Evolutionary conservation across 2,888 invertebrate genomes (phyloP), one percentile per base, ranked within the genome.

Genomic region (Drosophila cognata): DNA sequence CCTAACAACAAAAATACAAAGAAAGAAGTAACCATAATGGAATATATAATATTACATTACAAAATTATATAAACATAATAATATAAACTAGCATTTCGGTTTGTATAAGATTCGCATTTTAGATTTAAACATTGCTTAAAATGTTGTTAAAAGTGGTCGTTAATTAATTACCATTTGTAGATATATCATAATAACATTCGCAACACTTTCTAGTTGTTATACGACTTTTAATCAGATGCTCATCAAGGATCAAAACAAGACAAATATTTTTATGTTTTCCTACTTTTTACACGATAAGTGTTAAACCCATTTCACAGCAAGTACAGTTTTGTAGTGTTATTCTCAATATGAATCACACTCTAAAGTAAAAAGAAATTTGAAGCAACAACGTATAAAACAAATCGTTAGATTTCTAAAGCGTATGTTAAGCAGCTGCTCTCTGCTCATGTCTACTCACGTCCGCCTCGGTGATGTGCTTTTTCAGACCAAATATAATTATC

Each of bases 401-500:
- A 8, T 62, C 4, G 8, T 59, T 33, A n/a, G 3, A 33, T 48
- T 59, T 52, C 11, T 21, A 29, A 25, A 16, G 21, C 90, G 69
- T 57, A 53, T 28, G 10, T 21, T 61, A 21, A 60, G 28, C 28
- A 60, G 21, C 25, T 57, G 28, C 25, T 21, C n/a, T 38, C 8
- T 25, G 11, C 11, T 48, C 31, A 11, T 3, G 29, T 89, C 46
- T 46, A 94, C 95, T 94, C 94, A 96, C 96, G 94, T 96, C 96
- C 92, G 95, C 95, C 93, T 96, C 96, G 18, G 96, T 96, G 73
- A 96, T 95, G 91, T 96, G 96, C 82, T 95, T 95, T 31, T 96
- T 95, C 66, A 97, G 93, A 65, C 96, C 96, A 82, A 96, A 94
- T 77, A 96, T 95, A 94, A 96, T 96, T 65, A 96, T 95, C 66